These are phyloP conservation scores for Lophura nycthemera DNA, from an alignment of 2,113 vertebrate species.

Conservation along the genomic window DNA sequence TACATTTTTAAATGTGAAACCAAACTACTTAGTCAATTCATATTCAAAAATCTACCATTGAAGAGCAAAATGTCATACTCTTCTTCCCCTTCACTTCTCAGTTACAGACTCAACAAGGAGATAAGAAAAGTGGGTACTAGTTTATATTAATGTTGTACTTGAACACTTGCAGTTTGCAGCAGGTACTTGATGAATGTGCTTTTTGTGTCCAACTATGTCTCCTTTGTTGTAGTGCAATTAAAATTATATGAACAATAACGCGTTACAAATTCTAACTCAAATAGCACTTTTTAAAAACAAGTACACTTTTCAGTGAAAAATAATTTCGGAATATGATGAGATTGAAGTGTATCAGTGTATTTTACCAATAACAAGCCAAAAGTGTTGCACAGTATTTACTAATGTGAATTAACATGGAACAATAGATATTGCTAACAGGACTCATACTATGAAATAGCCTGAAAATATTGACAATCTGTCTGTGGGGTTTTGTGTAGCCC, in stretches of 20 bases:
- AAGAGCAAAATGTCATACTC: background rate
- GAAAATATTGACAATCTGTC: constrained; percentile 7
- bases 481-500: background rate
- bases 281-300: constrained; percentile 55
- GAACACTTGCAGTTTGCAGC: constrained; percentile 73
- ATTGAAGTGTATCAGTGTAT: constrained; percentile 42
- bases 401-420: constrained; percentile 56
- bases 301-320: constrained; percentile 53
- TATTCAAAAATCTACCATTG: constrained; percentile 35
- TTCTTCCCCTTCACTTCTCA: constrained; percentile 24
- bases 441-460: constrained; percentile 23
- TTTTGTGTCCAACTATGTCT: constrained; percentile 64
- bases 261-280: constrained; percentile 59
- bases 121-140: constrained; percentile 63
- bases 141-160: constrained; percentile 77
- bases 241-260: constrained; percentile 45
- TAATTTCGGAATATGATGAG: background rate
- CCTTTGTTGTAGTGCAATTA: constrained; percentile 57
- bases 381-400: constrained; percentile 50
- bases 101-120: constrained; percentile 50
- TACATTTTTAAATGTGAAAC: constrained; percentile 72
- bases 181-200: constrained; percentile 76
- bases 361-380: constrained; percentile 57
- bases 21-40: constrained; percentile 61
- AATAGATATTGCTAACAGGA: constrained; percentile 32